Conservation (phyloP, 2,797 vertebrate species). For the Karalla daura region DNA sequence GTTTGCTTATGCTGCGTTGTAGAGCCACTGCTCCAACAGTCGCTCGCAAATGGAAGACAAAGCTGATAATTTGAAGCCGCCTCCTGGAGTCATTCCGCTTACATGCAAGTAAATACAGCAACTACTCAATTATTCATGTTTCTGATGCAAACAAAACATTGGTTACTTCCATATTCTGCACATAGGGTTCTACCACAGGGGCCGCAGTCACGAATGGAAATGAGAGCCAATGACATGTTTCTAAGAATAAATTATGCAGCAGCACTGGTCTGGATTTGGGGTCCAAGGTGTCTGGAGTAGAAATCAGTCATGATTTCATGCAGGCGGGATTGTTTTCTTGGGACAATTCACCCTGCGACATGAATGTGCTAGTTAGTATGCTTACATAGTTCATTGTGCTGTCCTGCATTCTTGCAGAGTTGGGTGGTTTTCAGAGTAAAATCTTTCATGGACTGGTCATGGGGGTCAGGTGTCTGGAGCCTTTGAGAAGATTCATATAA, state of each 20-base stretch:
- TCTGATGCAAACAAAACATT: conserved; percentile 25
- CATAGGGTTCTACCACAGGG: conserved; percentile 3
- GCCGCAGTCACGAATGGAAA: conserved; percentile 39
- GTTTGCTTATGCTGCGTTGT: conserved; percentile 21
- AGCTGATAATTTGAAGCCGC: conserved; percentile 12
- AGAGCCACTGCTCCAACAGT: conserved; percentile 20
- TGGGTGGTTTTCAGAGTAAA: conserved; percentile 33
- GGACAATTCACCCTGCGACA: conserved; percentile 51
- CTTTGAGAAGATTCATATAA: too few species aligned
- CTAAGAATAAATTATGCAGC: conserved; percentile 63
- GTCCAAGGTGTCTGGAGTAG: conserved; percentile 59
- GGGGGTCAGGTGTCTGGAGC: too few species aligned
- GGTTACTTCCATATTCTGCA: conserved; percentile 25
- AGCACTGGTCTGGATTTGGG: conserved; percentile 32
- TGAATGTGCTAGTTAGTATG: conserved; percentile 49
- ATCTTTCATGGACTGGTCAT: too few species aligned
- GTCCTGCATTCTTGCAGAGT: conserved; percentile 29
- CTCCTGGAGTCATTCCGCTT: background rate
- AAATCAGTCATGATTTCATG: conserved; percentile 55
- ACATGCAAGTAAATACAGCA: conserved; percentile 13
- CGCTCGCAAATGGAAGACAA: conserved; percentile 7
- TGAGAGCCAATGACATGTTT: conserved; percentile 52
- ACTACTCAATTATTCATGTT: conserved; percentile 46
- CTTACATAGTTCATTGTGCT: conserved; percentile 26
- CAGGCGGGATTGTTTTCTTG: conserved; percentile 56